Evolutionary conservation across 2,888 invertebrate genomes (phyloP).

Genomic region (Spatulosminthurus flaviceps): DNA sequence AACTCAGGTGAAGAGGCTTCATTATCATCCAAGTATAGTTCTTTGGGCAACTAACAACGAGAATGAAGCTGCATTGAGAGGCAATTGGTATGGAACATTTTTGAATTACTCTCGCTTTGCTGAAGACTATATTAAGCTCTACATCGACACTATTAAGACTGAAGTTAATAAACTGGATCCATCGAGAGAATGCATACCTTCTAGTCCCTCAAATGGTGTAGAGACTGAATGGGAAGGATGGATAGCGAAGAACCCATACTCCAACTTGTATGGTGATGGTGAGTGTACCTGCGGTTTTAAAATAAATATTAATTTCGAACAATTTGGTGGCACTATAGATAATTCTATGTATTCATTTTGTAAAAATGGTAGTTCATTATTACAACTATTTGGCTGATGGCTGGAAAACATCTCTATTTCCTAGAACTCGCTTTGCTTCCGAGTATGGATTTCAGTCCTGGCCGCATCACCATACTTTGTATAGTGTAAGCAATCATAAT

Average conservation of each 20-base stretch:
- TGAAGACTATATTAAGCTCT: conserved; percentile 82
- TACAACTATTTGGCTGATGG: conserved; percentile 85
- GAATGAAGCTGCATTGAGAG: conserved; percentile 78
- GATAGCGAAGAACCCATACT: conserved; percentile 65
- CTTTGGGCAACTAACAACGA: conserved; percentile 73
- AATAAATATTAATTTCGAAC: neutral
- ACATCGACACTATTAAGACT: conserved; percentile 78
- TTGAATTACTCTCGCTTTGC: conserved; percentile 70
- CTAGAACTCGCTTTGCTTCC: conserved; percentile 75
- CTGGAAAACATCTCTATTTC: conserved; percentile 79
- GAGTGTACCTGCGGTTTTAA: conserved; percentile 30
- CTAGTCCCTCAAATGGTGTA: conserved; percentile 91
- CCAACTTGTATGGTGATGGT: conserved; percentile 68
- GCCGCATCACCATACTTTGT: conserved; percentile 77
- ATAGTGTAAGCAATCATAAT: conserved; percentile 70
- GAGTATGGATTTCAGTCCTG: conserved; percentile 96
- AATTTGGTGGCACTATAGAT: neutral
- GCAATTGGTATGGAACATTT: conserved; percentile 75
- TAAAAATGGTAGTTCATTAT: conserved; percentile 76
- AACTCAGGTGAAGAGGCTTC: conserved; percentile 68
- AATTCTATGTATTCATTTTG: neutral
- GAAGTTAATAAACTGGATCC: conserved; percentile 74
- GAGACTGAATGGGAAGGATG: conserved; percentile 71
- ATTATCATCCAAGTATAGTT: conserved; percentile 65
- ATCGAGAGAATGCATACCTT: conserved; percentile 77